A percentile compares a stretch with the other conserved stretches of the same genome.
Evolutionary conservation across 2,113 vertebrate species (phyloP).

Genomic region (Hippopotamus amphibius): DNA sequence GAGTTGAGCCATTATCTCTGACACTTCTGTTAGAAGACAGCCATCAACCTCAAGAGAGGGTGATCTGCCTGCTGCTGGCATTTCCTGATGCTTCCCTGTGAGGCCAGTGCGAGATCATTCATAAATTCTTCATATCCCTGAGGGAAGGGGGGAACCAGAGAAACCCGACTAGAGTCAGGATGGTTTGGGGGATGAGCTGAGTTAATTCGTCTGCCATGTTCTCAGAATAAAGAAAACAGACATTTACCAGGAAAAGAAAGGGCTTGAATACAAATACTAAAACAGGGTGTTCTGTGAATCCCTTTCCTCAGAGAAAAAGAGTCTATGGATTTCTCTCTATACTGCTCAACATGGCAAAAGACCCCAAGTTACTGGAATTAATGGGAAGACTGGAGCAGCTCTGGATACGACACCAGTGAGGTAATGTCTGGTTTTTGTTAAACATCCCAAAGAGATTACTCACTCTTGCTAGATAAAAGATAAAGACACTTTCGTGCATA

Average conservation of each 20-base stretch:
- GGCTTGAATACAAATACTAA: neutral
- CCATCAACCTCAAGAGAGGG: neutral
- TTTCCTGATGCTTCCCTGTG: neutral
- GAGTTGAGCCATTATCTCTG: neutral
- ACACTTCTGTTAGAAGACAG: neutral
- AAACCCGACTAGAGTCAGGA: neutral
- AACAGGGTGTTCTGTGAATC: neutral
- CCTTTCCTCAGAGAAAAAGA: neutral
- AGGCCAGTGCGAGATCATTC: neutral
- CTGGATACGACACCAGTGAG: conserved; percentile 75
- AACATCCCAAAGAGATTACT: conserved; percentile 75
- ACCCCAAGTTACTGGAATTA: conserved; percentile 35
- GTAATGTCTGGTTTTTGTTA: conserved; percentile 78
- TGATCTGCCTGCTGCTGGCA: neutral
- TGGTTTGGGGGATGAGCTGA: neutral
- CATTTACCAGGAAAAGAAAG: neutral
- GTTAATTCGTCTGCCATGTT: neutral
- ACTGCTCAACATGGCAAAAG: neutral
- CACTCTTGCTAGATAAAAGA: conserved; percentile 68
- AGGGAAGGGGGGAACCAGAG: neutral
- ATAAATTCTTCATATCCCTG: neutral
- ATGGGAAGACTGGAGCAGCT: conserved; percentile 46
- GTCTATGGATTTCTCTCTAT: neutral
- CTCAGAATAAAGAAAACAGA: conserved; percentile 31
- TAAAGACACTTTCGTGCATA: conserved; percentile 14